Base-by-base conservation (phyloP, 2,888 invertebrate species). In the Cacoxenus indagator region DNA sequence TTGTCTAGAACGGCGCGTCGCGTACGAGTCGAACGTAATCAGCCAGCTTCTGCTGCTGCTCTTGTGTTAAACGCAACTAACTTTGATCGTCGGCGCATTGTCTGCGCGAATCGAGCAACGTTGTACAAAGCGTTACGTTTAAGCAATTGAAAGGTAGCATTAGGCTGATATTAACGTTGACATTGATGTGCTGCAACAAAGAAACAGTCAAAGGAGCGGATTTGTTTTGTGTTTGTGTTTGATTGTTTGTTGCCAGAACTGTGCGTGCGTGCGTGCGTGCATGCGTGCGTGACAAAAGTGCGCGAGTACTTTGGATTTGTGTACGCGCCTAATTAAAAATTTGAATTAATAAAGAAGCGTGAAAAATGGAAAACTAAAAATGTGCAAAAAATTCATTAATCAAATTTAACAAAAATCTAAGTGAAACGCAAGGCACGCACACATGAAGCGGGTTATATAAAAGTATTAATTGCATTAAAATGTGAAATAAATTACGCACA, bases 1-100 rank as follows among this genome's bases (percentile, higher is more conserved):
- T 66, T 73, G 70, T 78, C 76, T 72, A n/a, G 51, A 2, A 1
- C 17, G 2, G 8, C 51, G 22, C 51, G 22, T 17, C 17, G 51
- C 17, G 51, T 9, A 8, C 17, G 51, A n/a, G 51, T 51, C 51
- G 51, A 17, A 17, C 8, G n/a, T n/a, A n/a, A n/a, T 51, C 51
- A 14, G 37, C 37, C 37, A 8, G 37, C 37, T 37, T 8, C 37
- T 37, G 37, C 37, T 8, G 6, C 19, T 48, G 48, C 48, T 48
- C 19, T n/a, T 48, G 48, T 48, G 14, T 48, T 48, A n/a, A n/a
- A 17, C 19, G n/a, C 48, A 11, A 8, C 11, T 37, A 37, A 37
- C 37, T 37, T 6, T 37, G 37, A 37, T 11, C 37, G 11, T 8
- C 37, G 37, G 37, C 11, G 37, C 37, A 37, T 8, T 37, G 37